A percentile compares a stretch with the other conserved stretches of the same genome.
Conservation (phyloP, 1,140 invertebrate species). For the Sipha flava region DNA sequence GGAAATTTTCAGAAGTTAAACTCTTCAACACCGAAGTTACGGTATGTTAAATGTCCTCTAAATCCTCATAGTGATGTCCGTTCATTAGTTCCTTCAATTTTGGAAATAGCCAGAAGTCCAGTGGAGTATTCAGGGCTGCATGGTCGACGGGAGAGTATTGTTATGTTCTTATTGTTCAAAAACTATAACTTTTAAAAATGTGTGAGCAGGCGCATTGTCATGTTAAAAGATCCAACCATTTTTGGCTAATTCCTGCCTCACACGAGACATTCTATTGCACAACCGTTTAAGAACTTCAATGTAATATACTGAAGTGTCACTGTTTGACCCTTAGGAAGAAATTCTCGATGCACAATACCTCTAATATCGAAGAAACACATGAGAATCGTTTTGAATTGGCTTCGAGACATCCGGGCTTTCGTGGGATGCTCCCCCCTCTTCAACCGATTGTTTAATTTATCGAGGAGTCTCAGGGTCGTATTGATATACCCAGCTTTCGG, state of each 20-base stretch:
- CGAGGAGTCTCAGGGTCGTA: not conserved
- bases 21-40: slow-evolving; percentile 5
- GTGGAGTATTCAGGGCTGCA: slow-evolving; percentile 39
- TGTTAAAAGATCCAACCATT: slow-evolving; percentile 39
- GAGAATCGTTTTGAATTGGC: too few relatives aligned
- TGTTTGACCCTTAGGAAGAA: too few relatives aligned
- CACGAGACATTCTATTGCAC: not conserved
- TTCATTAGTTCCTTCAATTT: slow-evolving; percentile 37
- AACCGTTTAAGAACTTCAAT: not conserved
- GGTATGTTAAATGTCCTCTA: slow-evolving; percentile 33
- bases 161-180: slow-evolving; percentile 37
- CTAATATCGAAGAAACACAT: slow-evolving; percentile 41
- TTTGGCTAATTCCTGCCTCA: not conserved
- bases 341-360: slow-evolving; percentile 41
- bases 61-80: slow-evolving; percentile 29
- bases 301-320: too few relatives aligned
- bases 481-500: not conserved
- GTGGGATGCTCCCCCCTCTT: not conserved
- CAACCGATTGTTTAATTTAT: not conserved
- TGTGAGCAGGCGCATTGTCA: slow-evolving; percentile 40
- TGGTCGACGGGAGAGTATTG: slow-evolving; percentile 35
- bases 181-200: too few relatives aligned
- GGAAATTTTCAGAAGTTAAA: not conserved
- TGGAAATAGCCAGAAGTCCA: slow-evolving; percentile 39
- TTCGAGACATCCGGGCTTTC: not conserved